phyloP scores from a whole-genome alignment of 2,888 invertebrate species.

The Gymnocheta viridis region DNA sequence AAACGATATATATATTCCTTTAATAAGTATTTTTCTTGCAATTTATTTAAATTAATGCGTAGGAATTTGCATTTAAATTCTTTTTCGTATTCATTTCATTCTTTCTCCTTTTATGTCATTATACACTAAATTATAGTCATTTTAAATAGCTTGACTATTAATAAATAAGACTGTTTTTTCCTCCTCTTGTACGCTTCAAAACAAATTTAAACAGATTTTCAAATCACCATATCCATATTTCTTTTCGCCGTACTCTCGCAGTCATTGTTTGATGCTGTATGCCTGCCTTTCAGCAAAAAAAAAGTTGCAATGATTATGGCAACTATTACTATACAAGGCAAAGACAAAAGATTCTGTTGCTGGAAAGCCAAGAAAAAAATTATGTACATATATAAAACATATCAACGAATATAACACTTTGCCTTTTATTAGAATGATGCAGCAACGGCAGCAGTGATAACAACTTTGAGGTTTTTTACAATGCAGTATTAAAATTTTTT shows the following conservation, averaged over 20 bases:
- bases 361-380: constrained; percentile 13
- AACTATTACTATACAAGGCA: constrained; percentile 43
- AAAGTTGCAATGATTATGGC: constrained; percentile 44
- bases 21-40: constrained; percentile 23
- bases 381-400: constrained; percentile 16
- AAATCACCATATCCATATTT: constrained; percentile 67
- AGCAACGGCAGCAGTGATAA: neutral
- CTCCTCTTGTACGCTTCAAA: constrained; percentile 21
- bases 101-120: constrained; percentile 57
- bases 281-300: neutral
- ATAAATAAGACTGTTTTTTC: constrained; percentile 51
- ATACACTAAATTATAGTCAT: constrained; percentile 66
- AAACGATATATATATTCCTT: neutral
- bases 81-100: constrained; percentile 29
- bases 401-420: constrained; percentile 46
- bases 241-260: constrained; percentile 26
- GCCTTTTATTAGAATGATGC: constrained; percentile 8
- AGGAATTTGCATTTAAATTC: constrained; percentile 62
- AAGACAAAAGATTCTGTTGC: constrained; percentile 38
- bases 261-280: constrained; percentile 11
- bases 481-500: too few species aligned
- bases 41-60: constrained; percentile 61
- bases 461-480: constrained; percentile 11
- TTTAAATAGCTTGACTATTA: constrained; percentile 68
- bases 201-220: constrained; percentile 69